Evolutionary conservation across 2,113 vertebrate genomes (phyloP).

Genomic region (Hydrolagus affinis): DNA sequence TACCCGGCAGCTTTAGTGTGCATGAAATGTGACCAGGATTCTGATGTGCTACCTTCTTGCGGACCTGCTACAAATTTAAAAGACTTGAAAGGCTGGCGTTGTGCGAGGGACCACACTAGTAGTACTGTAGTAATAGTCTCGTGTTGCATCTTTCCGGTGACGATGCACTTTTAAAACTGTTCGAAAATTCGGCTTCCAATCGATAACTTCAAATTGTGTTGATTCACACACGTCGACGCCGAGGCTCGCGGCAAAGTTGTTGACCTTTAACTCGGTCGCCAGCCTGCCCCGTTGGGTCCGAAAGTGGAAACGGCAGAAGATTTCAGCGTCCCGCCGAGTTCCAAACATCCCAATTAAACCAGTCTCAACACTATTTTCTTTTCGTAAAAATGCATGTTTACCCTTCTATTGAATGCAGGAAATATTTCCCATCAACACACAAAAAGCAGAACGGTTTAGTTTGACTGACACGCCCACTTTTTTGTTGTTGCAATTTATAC

Average conservation of each 20-base stretch:
- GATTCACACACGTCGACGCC: neutral
- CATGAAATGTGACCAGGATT: neutral
- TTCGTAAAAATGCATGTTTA: neutral
- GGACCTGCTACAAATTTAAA: neutral
- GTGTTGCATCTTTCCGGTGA: neutral
- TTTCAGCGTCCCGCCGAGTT: neutral
- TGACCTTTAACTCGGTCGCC: neutral
- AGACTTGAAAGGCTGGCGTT: neutral
- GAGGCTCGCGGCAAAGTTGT: neutral
- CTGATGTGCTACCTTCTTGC: neutral
- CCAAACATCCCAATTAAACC: too few species aligned
- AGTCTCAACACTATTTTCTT: neutral
- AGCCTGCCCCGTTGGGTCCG: neutral
- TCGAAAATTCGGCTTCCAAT: neutral
- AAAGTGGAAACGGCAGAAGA: neutral
- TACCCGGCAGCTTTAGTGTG: too few species aligned
- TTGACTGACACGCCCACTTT: neutral
- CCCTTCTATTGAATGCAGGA: neutral
- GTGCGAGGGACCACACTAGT: neutral
- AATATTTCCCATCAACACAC: neutral
- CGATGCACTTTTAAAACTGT: neutral
- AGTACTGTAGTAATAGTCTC: neutral
- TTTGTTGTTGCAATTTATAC: conserved; percentile 9
- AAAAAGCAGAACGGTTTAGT: neutral
- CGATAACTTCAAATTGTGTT: neutral